A percentile compares a stretch with the other conserved stretches of the same genome.
Evolutionary conservation across 2,797 vertebrate species (phyloP).

Genomic region (Natrix natrix): DNA sequence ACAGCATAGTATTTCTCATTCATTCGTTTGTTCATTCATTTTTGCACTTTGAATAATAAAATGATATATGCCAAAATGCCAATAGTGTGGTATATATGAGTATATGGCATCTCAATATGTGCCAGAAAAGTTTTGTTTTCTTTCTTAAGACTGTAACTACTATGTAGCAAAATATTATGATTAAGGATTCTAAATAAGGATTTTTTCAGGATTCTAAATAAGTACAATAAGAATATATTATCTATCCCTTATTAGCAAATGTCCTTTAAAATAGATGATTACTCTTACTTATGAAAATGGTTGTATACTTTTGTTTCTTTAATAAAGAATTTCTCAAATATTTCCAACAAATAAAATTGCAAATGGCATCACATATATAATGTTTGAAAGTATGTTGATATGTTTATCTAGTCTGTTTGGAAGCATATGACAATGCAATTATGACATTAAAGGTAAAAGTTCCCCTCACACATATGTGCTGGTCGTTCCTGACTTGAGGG

Average conservation of each 20-base stretch:
- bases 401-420: not conserved
- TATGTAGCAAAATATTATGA: constrained; percentile 27
- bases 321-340: not conserved
- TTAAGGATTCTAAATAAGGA: constrained; percentile 31
- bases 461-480: no score
- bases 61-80: not conserved
- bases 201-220: constrained; percentile 34
- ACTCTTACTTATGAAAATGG: constrained; percentile 4
- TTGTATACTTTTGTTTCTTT: not conserved
- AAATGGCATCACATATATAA: not conserved
- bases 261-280: constrained; percentile 39
- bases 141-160: constrained; percentile 24
- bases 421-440: not conserved
- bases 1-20: not conserved
- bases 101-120: not conserved
- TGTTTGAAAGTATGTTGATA: not conserved
- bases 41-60: not conserved
- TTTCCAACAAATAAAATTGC: not conserved
- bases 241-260: constrained; percentile 9
- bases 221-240: constrained; percentile 6
- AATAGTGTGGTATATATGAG: not conserved
- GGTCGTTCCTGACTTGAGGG: no score
- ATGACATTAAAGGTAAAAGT: not conserved
- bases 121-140: constrained; percentile 27
- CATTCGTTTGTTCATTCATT: not conserved